Evolutionary conservation across 2,113 vertebrate genomes (phyloP).

Genomic region (Galbula dea): DNA sequence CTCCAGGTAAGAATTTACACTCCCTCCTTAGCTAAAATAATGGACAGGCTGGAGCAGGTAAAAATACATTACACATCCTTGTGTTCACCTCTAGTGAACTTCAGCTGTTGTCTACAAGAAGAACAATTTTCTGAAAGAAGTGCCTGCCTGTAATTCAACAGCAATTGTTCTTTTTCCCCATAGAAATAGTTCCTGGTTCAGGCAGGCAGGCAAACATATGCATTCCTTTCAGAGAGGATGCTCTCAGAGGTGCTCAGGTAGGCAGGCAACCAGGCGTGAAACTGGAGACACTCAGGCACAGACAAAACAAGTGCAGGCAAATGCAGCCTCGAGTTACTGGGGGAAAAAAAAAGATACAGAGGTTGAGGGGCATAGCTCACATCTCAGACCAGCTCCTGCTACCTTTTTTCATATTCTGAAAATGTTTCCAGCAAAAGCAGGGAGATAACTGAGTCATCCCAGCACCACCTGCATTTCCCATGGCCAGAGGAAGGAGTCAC

Average conservation of each 20-base stretch:
- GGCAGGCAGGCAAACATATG: neutral
- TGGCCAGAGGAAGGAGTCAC: neutral
- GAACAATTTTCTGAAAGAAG: conserved; percentile 11
- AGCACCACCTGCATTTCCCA: neutral
- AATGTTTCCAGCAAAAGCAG: neutral
- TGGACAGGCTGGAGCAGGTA: neutral
- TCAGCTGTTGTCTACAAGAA: conserved; percentile 10
- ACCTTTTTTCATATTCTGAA: neutral
- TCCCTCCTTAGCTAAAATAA: neutral
- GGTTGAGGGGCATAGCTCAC: neutral
- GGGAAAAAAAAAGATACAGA: neutral
- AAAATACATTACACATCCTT: neutral
- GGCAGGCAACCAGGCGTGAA: conserved; percentile 28
- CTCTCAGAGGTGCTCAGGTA: conserved; percentile 4
- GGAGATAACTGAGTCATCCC: neutral
- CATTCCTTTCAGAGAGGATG: conserved; percentile 18
- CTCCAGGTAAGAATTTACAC: neutral
- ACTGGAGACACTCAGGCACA: conserved; percentile 9
- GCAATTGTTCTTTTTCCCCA: neutral
- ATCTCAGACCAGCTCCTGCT: neutral
- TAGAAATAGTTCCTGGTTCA: conserved; percentile 4
- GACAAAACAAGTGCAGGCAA: conserved; percentile 20
- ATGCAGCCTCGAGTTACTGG: neutral
- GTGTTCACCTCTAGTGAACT: neutral
- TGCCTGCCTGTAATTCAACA: neutral